A percentile compares a stretch with the other conserved stretches of the same genome.
Conservation (phyloP, 2,113 vertebrate species). For the Dromas ardeola region DNA sequence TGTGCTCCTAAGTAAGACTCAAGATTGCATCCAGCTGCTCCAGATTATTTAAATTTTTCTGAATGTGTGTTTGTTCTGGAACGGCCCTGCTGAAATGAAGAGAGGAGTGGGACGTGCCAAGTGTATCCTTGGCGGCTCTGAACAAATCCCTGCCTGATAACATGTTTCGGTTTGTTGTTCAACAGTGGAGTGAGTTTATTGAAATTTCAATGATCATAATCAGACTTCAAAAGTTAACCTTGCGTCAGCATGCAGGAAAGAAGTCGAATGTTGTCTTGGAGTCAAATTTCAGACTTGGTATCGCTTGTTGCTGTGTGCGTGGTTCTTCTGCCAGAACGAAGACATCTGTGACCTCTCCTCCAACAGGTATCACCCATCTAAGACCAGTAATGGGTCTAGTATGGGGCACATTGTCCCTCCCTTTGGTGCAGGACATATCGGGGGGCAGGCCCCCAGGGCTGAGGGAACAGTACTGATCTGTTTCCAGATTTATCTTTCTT, state of each 20-base stretch:
- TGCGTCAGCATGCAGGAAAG: not conserved
- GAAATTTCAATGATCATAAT: slow-evolving; percentile 1
- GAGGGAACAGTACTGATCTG: not conserved
- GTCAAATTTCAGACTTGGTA: not conserved
- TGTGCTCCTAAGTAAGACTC: not conserved
- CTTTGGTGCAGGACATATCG: not conserved
- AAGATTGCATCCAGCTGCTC: slow-evolving; percentile 52
- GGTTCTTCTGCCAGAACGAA: not conserved
- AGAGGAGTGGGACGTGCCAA: slow-evolving; percentile 7
- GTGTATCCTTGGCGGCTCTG: slow-evolving; percentile 9
- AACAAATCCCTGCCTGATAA: slow-evolving; percentile 32
- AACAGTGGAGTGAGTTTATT: slow-evolving; percentile 13
- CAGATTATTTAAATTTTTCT: slow-evolving; percentile 33
- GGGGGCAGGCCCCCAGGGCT: not conserved
- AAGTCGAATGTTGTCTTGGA: not conserved
- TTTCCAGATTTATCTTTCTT: not conserved
- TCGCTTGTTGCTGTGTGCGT: rapidly evolving
- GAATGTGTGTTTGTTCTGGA: slow-evolving; percentile 26
- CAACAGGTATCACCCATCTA: not conserved
- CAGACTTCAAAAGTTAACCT: not conserved
- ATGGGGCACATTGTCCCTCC: not conserved
- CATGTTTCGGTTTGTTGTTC: slow-evolving; percentile 24
- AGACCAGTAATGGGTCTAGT: not conserved
- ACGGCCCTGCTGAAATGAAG: not conserved
- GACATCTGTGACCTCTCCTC: not conserved